These are phyloP conservation scores for Epinephelus coioides DNA, from an alignment of 2,797 vertebrate genomes.

Conservation along the genomic window DNA sequence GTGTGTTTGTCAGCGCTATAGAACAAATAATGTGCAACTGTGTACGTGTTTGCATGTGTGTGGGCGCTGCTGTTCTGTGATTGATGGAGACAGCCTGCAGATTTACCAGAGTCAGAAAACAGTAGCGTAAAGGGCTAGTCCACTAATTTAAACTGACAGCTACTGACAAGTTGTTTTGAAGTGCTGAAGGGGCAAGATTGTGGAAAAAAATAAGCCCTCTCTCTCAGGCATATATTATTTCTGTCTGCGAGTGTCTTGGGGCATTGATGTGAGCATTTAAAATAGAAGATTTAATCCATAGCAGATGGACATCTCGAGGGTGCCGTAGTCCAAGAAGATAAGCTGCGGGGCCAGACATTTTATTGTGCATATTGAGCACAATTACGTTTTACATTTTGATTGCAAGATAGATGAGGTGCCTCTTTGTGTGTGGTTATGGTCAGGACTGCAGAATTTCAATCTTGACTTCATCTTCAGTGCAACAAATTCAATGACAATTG, in stretches of 20 bases:
- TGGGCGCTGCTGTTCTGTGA: conserved; percentile 52
- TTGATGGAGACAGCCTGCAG: conserved; percentile 75
- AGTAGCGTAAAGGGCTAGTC: conserved; percentile 58
- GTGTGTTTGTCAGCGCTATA: conserved; percentile 28
- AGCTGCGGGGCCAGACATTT: conserved; percentile 46
- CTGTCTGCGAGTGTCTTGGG: conserved; percentile 56
- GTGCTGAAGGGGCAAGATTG: conserved; percentile 70
- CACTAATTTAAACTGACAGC: conserved; percentile 80
- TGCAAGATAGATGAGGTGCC: conserved; percentile 39
- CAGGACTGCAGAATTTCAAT: conserved; percentile 24
- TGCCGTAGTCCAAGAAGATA: conserved; percentile 52
- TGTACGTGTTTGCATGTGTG: conserved; percentile 23
- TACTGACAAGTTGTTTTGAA: conserved; percentile 79
- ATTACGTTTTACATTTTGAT: conserved; percentile 39
- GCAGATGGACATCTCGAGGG: conserved; percentile 68
- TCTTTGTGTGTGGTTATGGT: conserved; percentile 27
- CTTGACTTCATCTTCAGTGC: background rate
- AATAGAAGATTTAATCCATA: conserved; percentile 66
- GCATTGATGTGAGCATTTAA: conserved; percentile 62
- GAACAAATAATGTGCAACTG: conserved; percentile 50
- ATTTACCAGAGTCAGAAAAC: conserved; percentile 75
- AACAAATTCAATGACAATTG: conserved; percentile 18
- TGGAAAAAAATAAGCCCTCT: conserved; percentile 51
- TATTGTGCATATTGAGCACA: conserved; percentile 47
- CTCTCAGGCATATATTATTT: conserved; percentile 64